Evolutionary conservation across 2,797 vertebrate species (phyloP), one percentile per base, ranked within the genome.

Genomic region (Gadopsis marmoratus): DNA sequence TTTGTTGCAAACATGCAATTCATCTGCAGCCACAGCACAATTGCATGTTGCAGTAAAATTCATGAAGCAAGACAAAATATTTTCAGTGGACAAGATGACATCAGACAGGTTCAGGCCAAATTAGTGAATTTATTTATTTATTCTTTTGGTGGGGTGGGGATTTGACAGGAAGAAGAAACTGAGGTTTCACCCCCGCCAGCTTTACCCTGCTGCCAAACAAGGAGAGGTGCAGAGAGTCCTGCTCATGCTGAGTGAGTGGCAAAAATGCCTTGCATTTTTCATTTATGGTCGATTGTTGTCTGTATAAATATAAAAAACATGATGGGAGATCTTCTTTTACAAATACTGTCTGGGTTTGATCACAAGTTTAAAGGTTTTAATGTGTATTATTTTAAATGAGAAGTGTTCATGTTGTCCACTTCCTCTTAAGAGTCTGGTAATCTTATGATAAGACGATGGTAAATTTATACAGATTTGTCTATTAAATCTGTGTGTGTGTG

Each of bases 211-310:
- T 0, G 96, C 97, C 83, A 98, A 98, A 71, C 97, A 97, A 86
- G 97, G 97, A 0, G 97, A 98, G 69, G 96, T 96, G n/a, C 97
- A 97, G 90, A 95, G 96, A 70, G 97, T 98, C 61, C 93, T 98
- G 83, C 96, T 98, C 56, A 98, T 98, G 97, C 94, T 98, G 60
- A 89, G 97, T 98, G 90, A 95, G 97, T 97, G 6, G 5, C 9
- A 2, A 29, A 56, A 53, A 79, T 8, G 7, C 21, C 7, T 21
- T 23, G 13, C 16, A 54, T 19, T 69, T 75, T 62, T 37, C 4
- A 26, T 64, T 19, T 12, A n/a, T 43, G 16, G 13, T 9, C 1
- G 0, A 53, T 29, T 45, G 21, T 11, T 37, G 26, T 43, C 4
- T 31, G 13, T 19, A 37, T 47, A 59, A 53, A 65, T 31, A 47